Percentiles rank a stretch among this genome's conserved stretches.
Evolutionary conservation across 2,888 invertebrate genomes (phyloP).

Genomic region (Salticus scenicus): DNA sequence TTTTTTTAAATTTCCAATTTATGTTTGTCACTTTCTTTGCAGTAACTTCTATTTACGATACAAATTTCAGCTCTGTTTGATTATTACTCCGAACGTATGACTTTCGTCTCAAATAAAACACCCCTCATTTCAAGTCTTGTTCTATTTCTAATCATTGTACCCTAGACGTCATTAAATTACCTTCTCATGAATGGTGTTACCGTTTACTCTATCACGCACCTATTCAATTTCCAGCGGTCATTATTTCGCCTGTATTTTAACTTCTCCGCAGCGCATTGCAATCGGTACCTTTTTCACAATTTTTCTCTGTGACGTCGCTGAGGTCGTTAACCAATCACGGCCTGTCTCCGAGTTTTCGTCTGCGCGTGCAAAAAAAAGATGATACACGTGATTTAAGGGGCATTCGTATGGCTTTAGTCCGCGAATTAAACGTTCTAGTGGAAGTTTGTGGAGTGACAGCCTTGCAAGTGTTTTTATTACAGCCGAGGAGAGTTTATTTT

Average conservation of each 20-base stretch:
- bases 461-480: neutral
- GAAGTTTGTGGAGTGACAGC: slow-evolving; percentile 12
- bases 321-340: slow-evolving; percentile 34
- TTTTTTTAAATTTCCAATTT: too few relatives aligned
- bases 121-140: too few relatives aligned
- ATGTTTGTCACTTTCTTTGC: too few relatives aligned
- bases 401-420: slow-evolving; percentile 62
- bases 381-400: slow-evolving; percentile 38
- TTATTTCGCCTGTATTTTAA: neutral
- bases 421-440: slow-evolving; percentile 39
- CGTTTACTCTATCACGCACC: neutral
- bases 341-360: slow-evolving; percentile 45
- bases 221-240: neutral
- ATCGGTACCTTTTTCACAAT: slow-evolving; percentile 7
- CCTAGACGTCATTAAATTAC: neutral
- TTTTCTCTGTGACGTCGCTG: slow-evolving; percentile 48
- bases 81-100: too few relatives aligned
- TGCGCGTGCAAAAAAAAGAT: slow-evolving; percentile 51
- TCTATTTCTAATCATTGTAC: neutral
- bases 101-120: too few relatives aligned
- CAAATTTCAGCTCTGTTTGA: too few relatives aligned
- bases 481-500: neutral
- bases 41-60: too few relatives aligned
- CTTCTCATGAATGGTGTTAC: neutral
- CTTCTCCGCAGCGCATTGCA: neutral